A percentile compares a stretch with the other conserved stretches of the same genome.
Evolutionary conservation across 2,888 invertebrate species (phyloP).

Genomic region (Drosophila acutilabella): DNA sequence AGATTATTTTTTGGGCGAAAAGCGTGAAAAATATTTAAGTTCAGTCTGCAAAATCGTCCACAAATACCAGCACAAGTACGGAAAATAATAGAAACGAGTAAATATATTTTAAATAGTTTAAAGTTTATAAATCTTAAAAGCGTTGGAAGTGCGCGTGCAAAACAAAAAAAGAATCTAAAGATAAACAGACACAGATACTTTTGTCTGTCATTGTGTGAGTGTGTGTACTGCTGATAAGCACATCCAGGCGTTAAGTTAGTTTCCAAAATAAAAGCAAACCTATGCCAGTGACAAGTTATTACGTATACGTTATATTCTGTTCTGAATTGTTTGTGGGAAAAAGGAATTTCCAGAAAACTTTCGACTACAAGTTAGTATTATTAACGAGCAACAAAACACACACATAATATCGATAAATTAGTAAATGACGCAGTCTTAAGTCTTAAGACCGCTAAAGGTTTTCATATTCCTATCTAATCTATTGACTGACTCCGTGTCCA

Average conservation of each 20-base stretch:
- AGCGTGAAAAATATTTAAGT: conserved; percentile 57
- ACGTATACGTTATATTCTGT: conserved; percentile 66
- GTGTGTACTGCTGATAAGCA: conserved; percentile 46
- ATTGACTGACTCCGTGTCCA: conserved; percentile 53
- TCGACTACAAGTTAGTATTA: conserved; percentile 31
- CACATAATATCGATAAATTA: conserved; percentile 67
- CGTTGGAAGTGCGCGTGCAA: conserved; percentile 9
- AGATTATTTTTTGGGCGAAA: conserved; percentile 41
- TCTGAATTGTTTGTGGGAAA: conserved; percentile 10
- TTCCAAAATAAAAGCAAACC: conserved; percentile 18
- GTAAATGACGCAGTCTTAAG: conserved; percentile 75
- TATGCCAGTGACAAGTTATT: conserved; percentile 29
- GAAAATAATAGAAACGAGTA: background rate
- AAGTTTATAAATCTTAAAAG: background rate
- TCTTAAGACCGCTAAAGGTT: conserved; percentile 48
- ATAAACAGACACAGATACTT: conserved; percentile 8
- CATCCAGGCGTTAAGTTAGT: conserved; percentile 28
- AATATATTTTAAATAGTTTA: conserved; percentile 4
- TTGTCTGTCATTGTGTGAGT: background rate
- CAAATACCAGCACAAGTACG: conserved; percentile 27
- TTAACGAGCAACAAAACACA: conserved; percentile 3
- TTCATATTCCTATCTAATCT: conserved; percentile 53
- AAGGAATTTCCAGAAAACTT: conserved; percentile 42
- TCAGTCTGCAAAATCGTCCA: conserved; percentile 40
- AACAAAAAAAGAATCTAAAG: conserved; percentile 8